Evolutionary conservation across 2,888 invertebrate genomes (phyloP).

Genomic region (Alloscopus bannaensis): DNA sequence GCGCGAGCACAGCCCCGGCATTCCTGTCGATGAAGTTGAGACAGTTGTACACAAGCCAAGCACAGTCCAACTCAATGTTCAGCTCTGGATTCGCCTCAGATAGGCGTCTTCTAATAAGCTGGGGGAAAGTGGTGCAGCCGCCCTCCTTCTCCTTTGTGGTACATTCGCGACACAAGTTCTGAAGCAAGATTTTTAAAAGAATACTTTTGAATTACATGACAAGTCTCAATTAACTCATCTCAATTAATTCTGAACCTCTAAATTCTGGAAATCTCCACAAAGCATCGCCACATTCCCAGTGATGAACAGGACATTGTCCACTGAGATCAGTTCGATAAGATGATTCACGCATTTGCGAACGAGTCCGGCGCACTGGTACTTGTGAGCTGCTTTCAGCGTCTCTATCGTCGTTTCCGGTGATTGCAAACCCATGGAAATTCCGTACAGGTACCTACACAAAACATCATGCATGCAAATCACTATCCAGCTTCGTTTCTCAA

Average conservation of each 20-base stretch:
- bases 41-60: slow-evolving; percentile 82
- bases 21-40: slow-evolving; percentile 80
- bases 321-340: slow-evolving; percentile 81
- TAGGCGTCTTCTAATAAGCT: slow-evolving; percentile 36
- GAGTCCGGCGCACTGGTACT: slow-evolving; percentile 83
- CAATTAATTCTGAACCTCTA: slow-evolving; percentile 56
- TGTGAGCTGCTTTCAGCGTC: slow-evolving; percentile 84
- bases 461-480: not conserved
- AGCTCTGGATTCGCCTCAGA: slow-evolving; percentile 40
- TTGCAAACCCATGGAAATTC: slow-evolving; percentile 80
- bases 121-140: slow-evolving; percentile 44
- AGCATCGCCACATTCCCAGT: slow-evolving; percentile 77
- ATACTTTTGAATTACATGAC: not conserved
- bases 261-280: slow-evolving; percentile 73
- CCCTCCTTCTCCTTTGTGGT: slow-evolving; percentile 21
- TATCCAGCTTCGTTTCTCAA: too few species aligned
- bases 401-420: slow-evolving; percentile 82
- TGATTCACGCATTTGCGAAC: slow-evolving; percentile 83
- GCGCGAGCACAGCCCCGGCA: slow-evolving; percentile 78
- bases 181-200: too few species aligned
- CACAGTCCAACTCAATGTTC: slow-evolving; percentile 76
- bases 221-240: slow-evolving; percentile 1
- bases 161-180: slow-evolving; percentile 51
- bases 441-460: slow-evolving; percentile 80
- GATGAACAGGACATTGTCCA: slow-evolving; percentile 82